A percentile compares a stretch with the other conserved stretches of the same genome.
Conservation (phyloP, 2,113 vertebrate species). For the Labeo rohita region DNA sequence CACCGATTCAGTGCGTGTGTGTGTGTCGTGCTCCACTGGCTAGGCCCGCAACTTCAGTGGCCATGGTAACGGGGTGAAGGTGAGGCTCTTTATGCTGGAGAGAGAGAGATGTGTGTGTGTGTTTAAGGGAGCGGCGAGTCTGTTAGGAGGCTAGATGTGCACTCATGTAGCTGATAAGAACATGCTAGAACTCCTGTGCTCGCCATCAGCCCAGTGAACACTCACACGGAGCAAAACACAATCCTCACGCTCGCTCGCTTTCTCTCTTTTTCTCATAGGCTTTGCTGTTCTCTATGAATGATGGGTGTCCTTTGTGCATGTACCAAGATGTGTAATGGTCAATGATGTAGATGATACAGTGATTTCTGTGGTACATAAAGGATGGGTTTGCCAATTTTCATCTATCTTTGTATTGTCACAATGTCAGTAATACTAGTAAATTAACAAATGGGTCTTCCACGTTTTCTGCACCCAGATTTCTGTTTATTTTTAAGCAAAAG, state of each 20-base stretch:
- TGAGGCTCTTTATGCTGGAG: constrained; percentile 60
- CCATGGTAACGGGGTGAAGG: constrained; percentile 76
- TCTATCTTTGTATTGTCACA: too few species aligned
- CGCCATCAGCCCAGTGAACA: constrained; percentile 48
- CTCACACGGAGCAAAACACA: constrained; percentile 33
- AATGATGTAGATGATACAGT: background rate
- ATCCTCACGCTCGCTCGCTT: background rate
- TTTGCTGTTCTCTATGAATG: background rate
- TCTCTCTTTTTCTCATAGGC: background rate
- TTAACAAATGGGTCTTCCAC: too few species aligned
- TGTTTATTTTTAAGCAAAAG: too few species aligned
- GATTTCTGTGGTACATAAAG: too few species aligned
- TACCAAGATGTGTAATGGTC: background rate
- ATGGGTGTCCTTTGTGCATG: background rate
- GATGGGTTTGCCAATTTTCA: too few species aligned
- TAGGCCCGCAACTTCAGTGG: constrained; percentile 66
- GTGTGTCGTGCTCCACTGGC: constrained; percentile 63
- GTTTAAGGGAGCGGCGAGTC: constrained; percentile 36
- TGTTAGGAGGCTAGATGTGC: constrained; percentile 46
- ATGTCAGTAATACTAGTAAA: too few species aligned
- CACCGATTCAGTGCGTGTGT: constrained; percentile 45
- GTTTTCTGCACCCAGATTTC: too few species aligned
- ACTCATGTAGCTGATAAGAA: constrained; percentile 44
- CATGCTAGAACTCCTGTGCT: constrained; percentile 48
- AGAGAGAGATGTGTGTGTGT: constrained; percentile 37